phyloP scores from a whole-genome alignment of 2,888 invertebrate species.

The Pimpla rufipes region DNA sequence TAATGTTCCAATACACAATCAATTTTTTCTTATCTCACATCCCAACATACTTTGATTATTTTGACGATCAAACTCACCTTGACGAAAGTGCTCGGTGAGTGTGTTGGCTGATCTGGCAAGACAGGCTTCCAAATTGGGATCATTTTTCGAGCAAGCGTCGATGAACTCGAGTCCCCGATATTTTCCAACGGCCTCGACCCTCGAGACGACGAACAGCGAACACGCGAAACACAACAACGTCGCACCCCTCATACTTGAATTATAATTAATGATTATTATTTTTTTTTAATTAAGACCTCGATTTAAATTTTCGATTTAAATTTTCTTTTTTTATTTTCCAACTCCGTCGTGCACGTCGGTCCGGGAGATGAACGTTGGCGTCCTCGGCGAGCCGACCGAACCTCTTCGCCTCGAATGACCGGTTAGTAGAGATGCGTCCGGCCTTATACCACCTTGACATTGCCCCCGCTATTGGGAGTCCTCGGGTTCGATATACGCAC shows the following conservation, averaged over 20 bases:
- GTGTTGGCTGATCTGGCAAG: constrained; percentile 91
- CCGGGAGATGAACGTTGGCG: constrained; percentile 19
- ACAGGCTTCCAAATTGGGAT: constrained; percentile 91
- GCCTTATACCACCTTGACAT: constrained; percentile 85
- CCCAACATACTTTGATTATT: neutral
- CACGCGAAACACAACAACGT: constrained; percentile 51
- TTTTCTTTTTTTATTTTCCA: neutral
- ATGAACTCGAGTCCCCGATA: constrained; percentile 88
- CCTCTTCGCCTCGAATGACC: constrained; percentile 82
- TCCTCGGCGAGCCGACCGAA: constrained; percentile 71
- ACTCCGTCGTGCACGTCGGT: constrained; percentile 10
- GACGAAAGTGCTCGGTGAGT: constrained; percentile 90
- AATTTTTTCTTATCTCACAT: neutral
- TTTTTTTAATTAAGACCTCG: neutral
- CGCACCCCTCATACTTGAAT: constrained; percentile 46
- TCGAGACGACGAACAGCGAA: constrained; percentile 65
- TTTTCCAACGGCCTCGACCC: constrained; percentile 77
- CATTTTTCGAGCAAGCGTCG: constrained; percentile 90
- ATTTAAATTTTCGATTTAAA: neutral
- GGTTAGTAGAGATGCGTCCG: constrained; percentile 78
- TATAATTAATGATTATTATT: neutral
- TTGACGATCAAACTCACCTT: constrained; percentile 88
- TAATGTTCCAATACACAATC: no score
- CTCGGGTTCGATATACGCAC: constrained; percentile 43
- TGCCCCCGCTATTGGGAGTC: constrained; percentile 79